These are phyloP conservation scores for Casuarius casuarius DNA, from an alignment of 2,113 vertebrate species.

Conservation along the genomic window DNA sequence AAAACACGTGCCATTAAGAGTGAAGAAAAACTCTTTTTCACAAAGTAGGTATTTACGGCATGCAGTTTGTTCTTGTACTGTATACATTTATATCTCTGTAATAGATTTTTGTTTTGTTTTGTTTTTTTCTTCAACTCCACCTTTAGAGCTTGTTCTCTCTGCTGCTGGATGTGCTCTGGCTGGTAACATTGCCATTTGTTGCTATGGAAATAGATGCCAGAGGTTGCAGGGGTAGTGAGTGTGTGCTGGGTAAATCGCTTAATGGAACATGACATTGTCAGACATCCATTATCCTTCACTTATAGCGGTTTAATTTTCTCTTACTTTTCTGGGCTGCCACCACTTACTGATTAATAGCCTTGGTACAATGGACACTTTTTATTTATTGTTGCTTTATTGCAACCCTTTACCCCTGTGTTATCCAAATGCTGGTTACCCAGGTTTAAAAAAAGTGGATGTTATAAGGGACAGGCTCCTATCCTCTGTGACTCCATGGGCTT, in stretches of 20 bases:
- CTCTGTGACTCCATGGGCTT: neutral
- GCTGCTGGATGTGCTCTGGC: constrained; percentile 3
- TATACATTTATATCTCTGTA: neutral
- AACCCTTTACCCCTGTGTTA: neutral
- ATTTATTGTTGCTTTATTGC: neutral
- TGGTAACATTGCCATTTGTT: constrained; percentile 42
- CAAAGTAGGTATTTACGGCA: neutral
- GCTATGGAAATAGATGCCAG: constrained; percentile 56
- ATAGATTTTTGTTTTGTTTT: neutral
- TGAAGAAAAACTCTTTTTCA: neutral
- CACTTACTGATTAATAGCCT: constrained; percentile 9
- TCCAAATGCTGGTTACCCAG: neutral
- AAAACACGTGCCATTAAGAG: neutral
- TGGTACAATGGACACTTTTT: neutral
- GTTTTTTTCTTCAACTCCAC: neutral
- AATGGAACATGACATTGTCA: constrained; percentile 42
- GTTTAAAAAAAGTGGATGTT: neutral
- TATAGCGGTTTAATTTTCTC: constrained; percentile 50
- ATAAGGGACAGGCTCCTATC: neutral
- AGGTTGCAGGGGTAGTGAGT: neutral
- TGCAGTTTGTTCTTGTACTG: neutral
- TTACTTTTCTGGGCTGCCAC: constrained; percentile 14
- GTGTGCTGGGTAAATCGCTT: constrained; percentile 38
- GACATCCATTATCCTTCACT: constrained; percentile 44
- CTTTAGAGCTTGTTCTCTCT: neutral